These are phyloP conservation scores for Centropus bengalensis DNA, from an alignment of 2,113 vertebrate genomes.

Conservation along the genomic window DNA sequence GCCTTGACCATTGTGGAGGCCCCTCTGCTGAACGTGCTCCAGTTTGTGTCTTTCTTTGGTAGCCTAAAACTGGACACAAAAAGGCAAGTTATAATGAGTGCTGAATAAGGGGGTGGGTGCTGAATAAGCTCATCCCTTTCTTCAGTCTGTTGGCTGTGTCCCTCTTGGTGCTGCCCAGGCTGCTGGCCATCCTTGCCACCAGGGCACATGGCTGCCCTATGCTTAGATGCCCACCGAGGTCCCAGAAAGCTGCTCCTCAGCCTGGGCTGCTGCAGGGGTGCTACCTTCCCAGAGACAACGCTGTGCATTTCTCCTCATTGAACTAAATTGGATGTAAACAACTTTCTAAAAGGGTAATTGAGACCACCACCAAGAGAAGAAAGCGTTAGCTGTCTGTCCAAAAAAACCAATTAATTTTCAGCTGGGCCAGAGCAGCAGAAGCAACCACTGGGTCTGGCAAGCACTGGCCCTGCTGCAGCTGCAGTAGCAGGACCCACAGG, in stretches of 20 bases:
- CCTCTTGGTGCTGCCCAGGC: neutral
- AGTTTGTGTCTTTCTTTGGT: neutral
- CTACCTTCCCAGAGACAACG: neutral
- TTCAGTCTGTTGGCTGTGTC: neutral
- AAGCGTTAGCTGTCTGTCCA: neutral
- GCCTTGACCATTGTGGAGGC: neutral
- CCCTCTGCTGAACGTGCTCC: neutral
- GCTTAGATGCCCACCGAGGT: neutral
- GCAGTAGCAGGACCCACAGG: neutral
- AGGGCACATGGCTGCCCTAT: neutral
- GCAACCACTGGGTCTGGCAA: accelerated
- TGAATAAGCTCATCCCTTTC: neutral
- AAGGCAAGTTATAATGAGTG: neutral
- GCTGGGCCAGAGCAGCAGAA: neutral
- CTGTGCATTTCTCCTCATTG: neutral
- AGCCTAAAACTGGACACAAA: neutral
- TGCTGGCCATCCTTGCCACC: neutral
- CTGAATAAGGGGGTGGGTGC: neutral
- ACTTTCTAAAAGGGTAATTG: neutral
- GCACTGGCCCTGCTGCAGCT: neutral
- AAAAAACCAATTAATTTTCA: neutral
- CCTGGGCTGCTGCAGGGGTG: neutral
- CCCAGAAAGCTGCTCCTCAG: neutral
- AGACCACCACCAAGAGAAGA: neutral
- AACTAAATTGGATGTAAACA: neutral